phyloP scores from a whole-genome alignment of 2,888 invertebrate genomes.

The Drosophila subquinaria region DNA sequence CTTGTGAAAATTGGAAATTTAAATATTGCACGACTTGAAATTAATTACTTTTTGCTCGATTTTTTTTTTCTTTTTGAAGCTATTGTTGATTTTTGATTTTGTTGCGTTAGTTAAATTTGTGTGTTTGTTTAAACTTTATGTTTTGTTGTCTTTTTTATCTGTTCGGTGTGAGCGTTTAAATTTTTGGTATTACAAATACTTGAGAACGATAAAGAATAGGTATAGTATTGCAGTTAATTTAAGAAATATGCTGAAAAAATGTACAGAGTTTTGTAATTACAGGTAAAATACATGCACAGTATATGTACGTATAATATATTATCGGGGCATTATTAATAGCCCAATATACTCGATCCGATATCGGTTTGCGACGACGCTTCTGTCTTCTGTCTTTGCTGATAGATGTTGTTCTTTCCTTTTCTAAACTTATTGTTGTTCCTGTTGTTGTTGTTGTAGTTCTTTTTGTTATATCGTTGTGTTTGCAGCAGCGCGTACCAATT shows the following conservation, averaged over 20 bases:
- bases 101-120: constrained; percentile 41
- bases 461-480: constrained; percentile 35
- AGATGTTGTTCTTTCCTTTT: constrained; percentile 14
- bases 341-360: constrained; percentile 68
- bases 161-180: constrained; percentile 58
- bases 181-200: constrained; percentile 76
- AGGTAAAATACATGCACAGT: constrained; percentile 65
- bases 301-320: constrained; percentile 31
- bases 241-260: constrained; percentile 70
- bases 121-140: background rate
- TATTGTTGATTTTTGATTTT: constrained; percentile 65
- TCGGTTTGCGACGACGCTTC: constrained; percentile 83
- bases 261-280: constrained; percentile 72
- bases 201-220: constrained; percentile 50
- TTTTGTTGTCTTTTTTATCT: constrained; percentile 28
- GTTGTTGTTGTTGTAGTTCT: constrained; percentile 21
- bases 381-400: constrained; percentile 49
- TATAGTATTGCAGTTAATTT: constrained; percentile 21
- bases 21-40: constrained; percentile 54
- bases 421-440: background rate
- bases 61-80: too few species aligned
- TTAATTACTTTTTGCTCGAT: constrained; percentile 13
- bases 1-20: constrained; percentile 38
- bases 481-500: constrained; percentile 66
- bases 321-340: constrained; percentile 28